Percentiles rank a stretch among this genome's conserved stretches.
Evolutionary conservation across 2,797 vertebrate genomes (phyloP).

Genomic region (Chromobotia macracanthus): DNA sequence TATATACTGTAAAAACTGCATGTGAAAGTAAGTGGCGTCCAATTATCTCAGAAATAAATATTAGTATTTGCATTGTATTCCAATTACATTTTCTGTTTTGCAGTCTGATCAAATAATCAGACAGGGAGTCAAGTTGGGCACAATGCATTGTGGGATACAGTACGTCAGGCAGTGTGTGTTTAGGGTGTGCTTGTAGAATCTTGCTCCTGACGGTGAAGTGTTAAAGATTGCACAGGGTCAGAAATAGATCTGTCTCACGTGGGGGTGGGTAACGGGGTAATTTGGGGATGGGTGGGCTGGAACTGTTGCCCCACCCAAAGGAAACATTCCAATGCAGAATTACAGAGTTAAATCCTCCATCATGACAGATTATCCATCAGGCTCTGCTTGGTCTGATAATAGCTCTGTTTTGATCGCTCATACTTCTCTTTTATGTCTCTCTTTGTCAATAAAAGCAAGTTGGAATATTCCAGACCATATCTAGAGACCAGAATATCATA

Average conservation of each 20-base stretch:
- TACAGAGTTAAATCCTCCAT: slow-evolving; percentile 82
- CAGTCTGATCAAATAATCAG: too few species aligned
- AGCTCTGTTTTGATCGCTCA: not conserved
- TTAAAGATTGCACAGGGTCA: slow-evolving; percentile 65
- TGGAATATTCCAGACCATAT: not conserved
- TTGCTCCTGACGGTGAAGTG: slow-evolving; percentile 71
- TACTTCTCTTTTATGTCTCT: not conserved
- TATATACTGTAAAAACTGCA: too few species aligned
- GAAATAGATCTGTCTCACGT: slow-evolving; percentile 82
- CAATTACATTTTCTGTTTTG: too few species aligned
- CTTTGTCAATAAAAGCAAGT: not conserved
- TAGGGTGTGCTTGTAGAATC: slow-evolving; percentile 62
- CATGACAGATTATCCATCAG: slow-evolving; percentile 74
- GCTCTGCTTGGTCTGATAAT: slow-evolving; percentile 67
- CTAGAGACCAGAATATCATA: not conserved
- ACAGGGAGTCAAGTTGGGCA: too few species aligned
- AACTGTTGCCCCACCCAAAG: slow-evolving; percentile 79
- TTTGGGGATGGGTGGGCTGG: slow-evolving; percentile 54
- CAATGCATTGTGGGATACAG: too few species aligned
- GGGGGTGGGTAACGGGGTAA: slow-evolving; percentile 61
- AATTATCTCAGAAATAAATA: too few species aligned
- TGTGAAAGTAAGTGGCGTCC: too few species aligned
- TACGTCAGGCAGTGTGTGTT: not conserved
- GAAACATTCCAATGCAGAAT: slow-evolving; percentile 84
- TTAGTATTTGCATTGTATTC: too few species aligned